Percentiles rank a stretch among this genome's conserved stretches.
Evolutionary conservation across 2,797 vertebrate species (phyloP).

Genomic region (Paramormyrops hopkinsi): DNA sequence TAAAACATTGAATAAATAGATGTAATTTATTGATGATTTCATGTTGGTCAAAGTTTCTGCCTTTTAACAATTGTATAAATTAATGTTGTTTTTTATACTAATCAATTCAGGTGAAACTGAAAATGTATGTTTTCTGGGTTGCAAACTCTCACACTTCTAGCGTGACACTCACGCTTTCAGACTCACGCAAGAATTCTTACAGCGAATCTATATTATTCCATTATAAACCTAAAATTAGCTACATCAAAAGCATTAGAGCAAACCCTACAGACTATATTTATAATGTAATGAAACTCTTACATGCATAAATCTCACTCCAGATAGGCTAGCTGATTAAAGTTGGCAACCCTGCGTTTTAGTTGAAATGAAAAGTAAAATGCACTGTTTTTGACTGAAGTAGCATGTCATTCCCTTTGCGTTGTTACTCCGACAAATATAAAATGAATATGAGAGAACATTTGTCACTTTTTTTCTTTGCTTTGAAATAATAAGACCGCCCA

Average conservation of each 20-base stretch:
- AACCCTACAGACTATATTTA: background rate
- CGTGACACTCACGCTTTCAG: background rate
- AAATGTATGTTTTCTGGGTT: background rate
- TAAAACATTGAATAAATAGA: background rate
- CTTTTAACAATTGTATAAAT: background rate
- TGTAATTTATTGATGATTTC: background rate
- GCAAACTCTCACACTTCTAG: background rate
- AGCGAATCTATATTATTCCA: background rate
- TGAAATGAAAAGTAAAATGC: background rate
- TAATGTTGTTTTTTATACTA: background rate
- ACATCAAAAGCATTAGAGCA: background rate
- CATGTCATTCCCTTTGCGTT: background rate
- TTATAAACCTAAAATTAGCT: background rate
- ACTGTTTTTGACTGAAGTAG: background rate
- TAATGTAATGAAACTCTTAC: background rate
- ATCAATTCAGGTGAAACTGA: background rate
- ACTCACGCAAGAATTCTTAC: background rate
- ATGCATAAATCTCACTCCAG: background rate
- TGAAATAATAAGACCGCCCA: background rate
- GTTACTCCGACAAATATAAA: background rate
- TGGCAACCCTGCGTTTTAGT: background rate
- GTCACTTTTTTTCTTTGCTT: background rate
- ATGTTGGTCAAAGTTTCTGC: background rate
- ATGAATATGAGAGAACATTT: background rate
- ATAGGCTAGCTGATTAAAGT: background rate